Evolutionary conservation across 2,888 invertebrate species (phyloP), one percentile per base, ranked within the genome.

Genomic region (Euclidia mi): DNA sequence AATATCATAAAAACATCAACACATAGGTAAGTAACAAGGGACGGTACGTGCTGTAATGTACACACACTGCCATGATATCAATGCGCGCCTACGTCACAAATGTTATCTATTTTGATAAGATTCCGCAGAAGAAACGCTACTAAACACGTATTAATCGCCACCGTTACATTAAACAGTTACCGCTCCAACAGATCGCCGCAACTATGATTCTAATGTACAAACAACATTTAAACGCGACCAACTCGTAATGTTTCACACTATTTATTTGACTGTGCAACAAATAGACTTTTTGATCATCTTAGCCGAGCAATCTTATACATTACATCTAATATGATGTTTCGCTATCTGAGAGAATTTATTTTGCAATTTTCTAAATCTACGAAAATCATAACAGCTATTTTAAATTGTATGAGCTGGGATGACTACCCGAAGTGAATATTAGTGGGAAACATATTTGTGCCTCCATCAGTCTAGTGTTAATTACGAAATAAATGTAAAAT

Each of bases 101-200:
- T 60, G 73, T 82, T 89, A 89, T 91, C 88, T 87, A 63, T 68
- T 74, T 45, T 79, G 92, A 92, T 92, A 91, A 91, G 82, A 81
- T 84, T 90, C 84, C 80, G 74, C 78, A 77, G 75, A 82, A 77
- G 79, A 81, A 82, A 69, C 64, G 75, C 78, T 72, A 79, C 82
- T 79, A 69, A 82, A 87, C 88, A 87, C 86, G 87, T 87, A 78
- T 81, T 84, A 81, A 86, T 82, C 78, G 70, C 67, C 63, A 59
- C 49, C 55, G 61, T 65, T 57, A 47, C 59, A 71, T 69, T 71
- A 72, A 68, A 71, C 65, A 67, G 53, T 61, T 48, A 40, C 52
- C 15, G 17, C 58, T 65, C 53, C 69, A 34, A 44, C 44, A 25
- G 15, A 43, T 55, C 37, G 31, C 60, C 32, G 20, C 15, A 42